A percentile compares a stretch with the other conserved stretches of the same genome.
phyloP scores from a whole-genome alignment of 2,113 vertebrate genomes.

The Passer montanus region DNA sequence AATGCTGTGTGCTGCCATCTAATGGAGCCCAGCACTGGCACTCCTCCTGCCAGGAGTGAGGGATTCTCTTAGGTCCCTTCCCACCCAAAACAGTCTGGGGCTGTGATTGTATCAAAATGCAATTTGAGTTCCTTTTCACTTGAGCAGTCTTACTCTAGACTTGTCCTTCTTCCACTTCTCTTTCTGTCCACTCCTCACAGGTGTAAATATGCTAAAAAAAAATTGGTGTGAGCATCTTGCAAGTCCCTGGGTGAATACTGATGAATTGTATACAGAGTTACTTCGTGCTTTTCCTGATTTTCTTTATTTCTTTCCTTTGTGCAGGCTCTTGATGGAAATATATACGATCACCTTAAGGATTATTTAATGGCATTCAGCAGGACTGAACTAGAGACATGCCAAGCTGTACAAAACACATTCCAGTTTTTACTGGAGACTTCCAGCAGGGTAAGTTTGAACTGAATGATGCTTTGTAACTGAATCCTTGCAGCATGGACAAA shows the following conservation, averaged over 20 bases:
- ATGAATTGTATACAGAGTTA: rapidly evolving
- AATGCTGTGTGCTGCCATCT: constrained; percentile 59
- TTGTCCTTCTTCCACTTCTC: neutral
- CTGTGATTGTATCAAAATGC: neutral
- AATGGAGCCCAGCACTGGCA: neutral
- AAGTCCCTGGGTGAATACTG: too few relatives aligned
- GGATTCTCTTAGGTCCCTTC: neutral
- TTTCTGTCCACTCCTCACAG: neutral
- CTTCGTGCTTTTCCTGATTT: neutral
- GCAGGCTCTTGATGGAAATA: constrained; percentile 91
- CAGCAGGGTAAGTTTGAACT: constrained; percentile 83
- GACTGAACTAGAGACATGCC: constrained; percentile 93
- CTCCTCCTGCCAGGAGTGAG: neutral
- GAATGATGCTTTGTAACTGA: neutral
- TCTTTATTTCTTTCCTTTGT: neutral
- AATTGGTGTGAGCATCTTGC: rapidly evolving
- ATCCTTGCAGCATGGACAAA: neutral
- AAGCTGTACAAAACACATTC: constrained; percentile 93
- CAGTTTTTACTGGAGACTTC: constrained; percentile 96
- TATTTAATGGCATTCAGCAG: constrained; percentile 93
- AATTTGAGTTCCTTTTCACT: neutral
- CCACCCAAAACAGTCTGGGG: neutral
- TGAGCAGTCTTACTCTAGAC: neutral
- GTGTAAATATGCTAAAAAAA: neutral
- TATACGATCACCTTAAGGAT: constrained; percentile 92